A percentile compares a stretch with the other conserved stretches of the same genome.
phyloP scores from a whole-genome alignment of 2,888 invertebrate species.

The Lymantria dispar region DNA sequence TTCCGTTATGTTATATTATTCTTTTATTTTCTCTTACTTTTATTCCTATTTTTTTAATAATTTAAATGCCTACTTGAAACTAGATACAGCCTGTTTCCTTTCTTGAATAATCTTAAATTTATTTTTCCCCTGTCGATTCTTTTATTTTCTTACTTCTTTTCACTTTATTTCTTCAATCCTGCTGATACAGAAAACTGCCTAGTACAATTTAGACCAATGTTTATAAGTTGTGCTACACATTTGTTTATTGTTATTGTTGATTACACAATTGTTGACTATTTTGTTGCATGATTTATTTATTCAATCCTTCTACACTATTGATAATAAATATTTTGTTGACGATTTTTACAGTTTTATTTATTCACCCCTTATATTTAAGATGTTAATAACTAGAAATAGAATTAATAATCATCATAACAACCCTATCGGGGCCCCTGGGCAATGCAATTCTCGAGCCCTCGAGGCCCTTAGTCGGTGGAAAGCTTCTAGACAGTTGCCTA shows the following conservation, averaged over 20 bases:
- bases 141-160: neutral
- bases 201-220: conserved; percentile 53
- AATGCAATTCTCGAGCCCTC: no score
- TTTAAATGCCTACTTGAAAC: neutral
- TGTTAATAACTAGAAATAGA: neutral
- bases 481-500: no score
- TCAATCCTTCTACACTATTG: no score
- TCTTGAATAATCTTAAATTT: no score
- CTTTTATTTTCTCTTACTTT: neutral
- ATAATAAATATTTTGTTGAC: neutral
- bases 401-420: no score
- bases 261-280: conserved; percentile 45
- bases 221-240: conserved; percentile 39
- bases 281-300: conserved; percentile 1
- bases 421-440: no score
- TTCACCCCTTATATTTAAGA: neutral
- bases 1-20: neutral
- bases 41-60: neutral
- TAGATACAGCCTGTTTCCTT: no score
- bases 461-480: no score
- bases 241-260: conserved; percentile 44
- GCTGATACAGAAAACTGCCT: conserved; percentile 40
- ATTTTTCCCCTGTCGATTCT: neutral
- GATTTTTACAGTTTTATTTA: neutral
- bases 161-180: neutral